These are phyloP conservation scores for Sinelater perroti DNA, from an alignment of 2,888 invertebrate species.

Conservation along the genomic window DNA sequence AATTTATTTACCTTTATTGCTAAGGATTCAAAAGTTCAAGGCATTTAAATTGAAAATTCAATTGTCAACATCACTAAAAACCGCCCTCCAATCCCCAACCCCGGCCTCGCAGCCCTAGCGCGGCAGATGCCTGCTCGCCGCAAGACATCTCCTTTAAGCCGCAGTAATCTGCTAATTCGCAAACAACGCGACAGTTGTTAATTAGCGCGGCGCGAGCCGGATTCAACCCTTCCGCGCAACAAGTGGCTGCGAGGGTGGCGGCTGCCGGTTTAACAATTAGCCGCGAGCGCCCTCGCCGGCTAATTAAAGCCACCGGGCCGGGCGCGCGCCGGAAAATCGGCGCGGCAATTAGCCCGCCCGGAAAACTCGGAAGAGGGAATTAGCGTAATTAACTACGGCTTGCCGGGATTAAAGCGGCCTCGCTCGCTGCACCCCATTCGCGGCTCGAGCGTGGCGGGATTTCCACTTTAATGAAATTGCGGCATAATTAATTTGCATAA, in stretches of 20 bases:
- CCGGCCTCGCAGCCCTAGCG: no score
- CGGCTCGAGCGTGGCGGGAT: slow-evolving; percentile 7
- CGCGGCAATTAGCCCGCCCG: slow-evolving; percentile 32
- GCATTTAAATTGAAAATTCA: no score
- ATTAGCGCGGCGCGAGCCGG: slow-evolving; percentile 43
- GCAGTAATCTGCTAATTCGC: slow-evolving; percentile 17
- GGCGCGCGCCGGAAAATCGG: slow-evolving; percentile 31
- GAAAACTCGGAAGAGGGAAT: slow-evolving; percentile 33
- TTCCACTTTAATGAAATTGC: slow-evolving; percentile 6
- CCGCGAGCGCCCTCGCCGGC: slow-evolving; percentile 47
- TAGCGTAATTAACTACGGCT: slow-evolving; percentile 35
- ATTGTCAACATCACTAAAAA: no score
- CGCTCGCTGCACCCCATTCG: no score
- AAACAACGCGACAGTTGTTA: slow-evolving; percentile 49
- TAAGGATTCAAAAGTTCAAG: no score
- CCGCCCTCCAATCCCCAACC: no score
- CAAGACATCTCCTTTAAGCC: slow-evolving; percentile 15
- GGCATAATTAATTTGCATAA: no score
- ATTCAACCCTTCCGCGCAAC: slow-evolving; percentile 52
- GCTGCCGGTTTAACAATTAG: slow-evolving; percentile 54
- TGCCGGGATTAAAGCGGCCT: slow-evolving; percentile 26
- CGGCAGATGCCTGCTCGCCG: no score
- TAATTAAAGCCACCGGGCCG: slow-evolving; percentile 54
- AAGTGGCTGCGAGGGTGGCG: slow-evolving; percentile 52
- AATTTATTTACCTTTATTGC: no score